Evolutionary conservation across 2,797 vertebrate species (phyloP).

Genomic region (Chelonia mydas): DNA sequence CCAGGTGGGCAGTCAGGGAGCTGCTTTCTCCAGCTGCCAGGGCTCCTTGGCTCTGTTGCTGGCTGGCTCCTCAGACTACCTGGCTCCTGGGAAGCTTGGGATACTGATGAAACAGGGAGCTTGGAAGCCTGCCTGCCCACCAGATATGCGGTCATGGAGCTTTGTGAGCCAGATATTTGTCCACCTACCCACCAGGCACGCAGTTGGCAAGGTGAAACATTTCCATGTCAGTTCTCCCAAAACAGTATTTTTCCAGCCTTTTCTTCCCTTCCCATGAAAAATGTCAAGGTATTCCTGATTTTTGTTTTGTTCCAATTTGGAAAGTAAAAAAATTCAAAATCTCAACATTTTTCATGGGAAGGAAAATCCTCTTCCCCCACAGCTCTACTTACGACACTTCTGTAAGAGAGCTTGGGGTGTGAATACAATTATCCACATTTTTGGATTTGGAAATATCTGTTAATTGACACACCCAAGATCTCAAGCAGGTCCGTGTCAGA

Average conservation of each 20-base stretch:
- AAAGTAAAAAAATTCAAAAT: neutral
- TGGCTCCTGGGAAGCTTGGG: neutral
- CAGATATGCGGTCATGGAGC: neutral
- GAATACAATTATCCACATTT: neutral
- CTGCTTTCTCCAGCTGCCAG: too few relatives aligned
- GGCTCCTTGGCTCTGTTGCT: too few relatives aligned
- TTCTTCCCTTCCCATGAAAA: neutral
- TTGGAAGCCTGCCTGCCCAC: neutral
- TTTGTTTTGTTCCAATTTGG: neutral
- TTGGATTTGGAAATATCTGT: neutral
- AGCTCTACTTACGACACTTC: neutral
- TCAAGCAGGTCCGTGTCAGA: neutral
- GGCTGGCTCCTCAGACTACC: too few relatives aligned
- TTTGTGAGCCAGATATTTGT: neutral
- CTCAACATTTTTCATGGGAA: neutral
- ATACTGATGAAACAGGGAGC: neutral
- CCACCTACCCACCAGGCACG: neutral
- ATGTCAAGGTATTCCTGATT: neutral
- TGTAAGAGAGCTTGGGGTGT: neutral
- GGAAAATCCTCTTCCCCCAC: neutral
- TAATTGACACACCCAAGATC: neutral
- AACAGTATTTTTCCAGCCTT: neutral
- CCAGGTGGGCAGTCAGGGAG: too few relatives aligned
- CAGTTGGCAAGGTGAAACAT: neutral
- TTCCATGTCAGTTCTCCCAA: neutral